Evolutionary conservation across 2,113 vertebrate genomes (phyloP), one percentile per base, ranked within the genome.

Genomic region (Anoura caudifer): DNA sequence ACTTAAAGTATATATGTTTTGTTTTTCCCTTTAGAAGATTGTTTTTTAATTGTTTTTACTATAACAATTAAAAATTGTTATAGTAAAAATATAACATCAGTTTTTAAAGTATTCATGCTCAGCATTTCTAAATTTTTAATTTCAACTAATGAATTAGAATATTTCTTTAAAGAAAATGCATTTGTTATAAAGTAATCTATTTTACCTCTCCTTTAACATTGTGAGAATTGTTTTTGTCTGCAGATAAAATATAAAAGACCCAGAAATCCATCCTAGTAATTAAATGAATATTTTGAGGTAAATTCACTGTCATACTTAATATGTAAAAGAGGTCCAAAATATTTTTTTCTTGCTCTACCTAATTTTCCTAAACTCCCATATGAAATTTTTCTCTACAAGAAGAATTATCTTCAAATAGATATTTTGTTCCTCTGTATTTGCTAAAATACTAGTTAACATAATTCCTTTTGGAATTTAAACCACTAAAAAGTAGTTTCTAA

Each of bases 51-150:
- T 73, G 19, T 76, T 70, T 95, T 85, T 69, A 87, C 16, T 79
- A 20, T 81, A 90, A 52, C n/a, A n/a, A n/a, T n/a, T n/a, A n/a
- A n/a, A n/a, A n/a, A n/a, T n/a, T n/a, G n/a, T n/a, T n/a, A n/a
- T n/a, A n/a, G n/a, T n/a, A n/a, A n/a, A n/a, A n/a, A n/a, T n/a
- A n/a, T n/a, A n/a, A n/a, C 14, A 15, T 81, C 33, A 52, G 20
- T 89, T 96, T 65, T 90, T 87, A n/a, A n/a, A 80, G 50, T 91
- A 61, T 77, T 90, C 28, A 89, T 61, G 33, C 13, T 86, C 6
- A 83, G 54, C 31, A 80, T 94, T 94, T 96, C 33, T 95, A 56
- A 81, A 36, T n/a, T 89, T 93, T 82, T 83, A 86, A 73, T 87
- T 95, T 95, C 36, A 45, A 26, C 38, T 79, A 56, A 87, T 87